These are phyloP conservation scores for Drosophila kohkoa DNA, from an alignment of 1,140 invertebrate genomes.

Conservation along the genomic window DNA sequence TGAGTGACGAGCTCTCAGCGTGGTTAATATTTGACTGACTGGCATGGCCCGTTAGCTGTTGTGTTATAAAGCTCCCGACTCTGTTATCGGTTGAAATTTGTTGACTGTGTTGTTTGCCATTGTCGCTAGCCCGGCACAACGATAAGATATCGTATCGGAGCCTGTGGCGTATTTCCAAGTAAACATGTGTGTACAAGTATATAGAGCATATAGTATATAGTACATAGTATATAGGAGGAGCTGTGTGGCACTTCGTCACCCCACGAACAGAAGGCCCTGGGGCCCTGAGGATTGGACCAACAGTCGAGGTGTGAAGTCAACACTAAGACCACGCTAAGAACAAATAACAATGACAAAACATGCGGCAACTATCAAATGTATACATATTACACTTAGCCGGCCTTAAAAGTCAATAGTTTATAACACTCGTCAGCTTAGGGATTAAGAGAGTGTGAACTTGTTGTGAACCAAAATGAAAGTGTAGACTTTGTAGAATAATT, in stretches of 20 bases:
- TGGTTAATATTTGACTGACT: slow-evolving; percentile 33
- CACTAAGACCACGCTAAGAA: slow-evolving; percentile 1
- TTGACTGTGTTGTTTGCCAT: slow-evolving; percentile 12
- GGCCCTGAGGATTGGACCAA: not conserved
- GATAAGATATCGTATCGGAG: slow-evolving; percentile 38
- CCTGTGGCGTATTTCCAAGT: slow-evolving; percentile 1
- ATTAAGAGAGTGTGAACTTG: too few species aligned
- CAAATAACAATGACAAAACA: slow-evolving; percentile 6
- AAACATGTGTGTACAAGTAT: slow-evolving; percentile 15
- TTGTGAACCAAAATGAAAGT: too few species aligned
- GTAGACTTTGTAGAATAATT: too few species aligned
- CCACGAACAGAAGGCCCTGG: not conserved
- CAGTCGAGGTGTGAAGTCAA: slow-evolving; percentile 11
- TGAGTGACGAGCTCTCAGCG: slow-evolving; percentile 2
- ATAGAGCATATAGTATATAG: too few species aligned
- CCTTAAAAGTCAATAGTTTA: slow-evolving; percentile 9
- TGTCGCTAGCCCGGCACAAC: slow-evolving; percentile 22
- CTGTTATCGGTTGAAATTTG: slow-evolving; percentile 24
- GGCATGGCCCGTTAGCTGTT: not conserved
- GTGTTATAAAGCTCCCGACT: slow-evolving; percentile 32
- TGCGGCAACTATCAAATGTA: slow-evolving; percentile 3
- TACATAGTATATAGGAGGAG: not conserved
- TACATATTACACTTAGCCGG: not conserved
- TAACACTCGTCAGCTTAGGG: not conserved
- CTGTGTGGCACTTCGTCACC: slow-evolving; percentile 13